These are phyloP conservation scores for Amblyornis subalaris DNA, from an alignment of 2,113 vertebrate genomes.

Conservation along the genomic window DNA sequence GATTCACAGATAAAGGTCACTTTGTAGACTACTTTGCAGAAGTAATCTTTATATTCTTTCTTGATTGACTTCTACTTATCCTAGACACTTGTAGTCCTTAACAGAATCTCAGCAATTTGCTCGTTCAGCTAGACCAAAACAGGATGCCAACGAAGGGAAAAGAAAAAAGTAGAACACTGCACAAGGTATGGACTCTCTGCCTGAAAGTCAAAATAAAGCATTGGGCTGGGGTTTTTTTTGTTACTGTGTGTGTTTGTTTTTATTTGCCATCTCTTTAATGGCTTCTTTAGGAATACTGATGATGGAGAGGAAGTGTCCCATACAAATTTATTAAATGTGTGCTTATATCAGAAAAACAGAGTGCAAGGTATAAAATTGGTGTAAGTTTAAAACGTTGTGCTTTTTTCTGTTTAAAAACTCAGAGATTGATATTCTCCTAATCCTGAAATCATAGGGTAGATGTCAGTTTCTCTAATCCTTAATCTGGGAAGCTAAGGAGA, in stretches of 20 bases:
- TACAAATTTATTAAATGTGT: background rate
- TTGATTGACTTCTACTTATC: background rate
- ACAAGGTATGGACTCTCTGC: conserved; percentile 61
- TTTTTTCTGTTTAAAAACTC: background rate
- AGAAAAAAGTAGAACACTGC: conserved; percentile 60
- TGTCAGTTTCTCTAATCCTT: background rate
- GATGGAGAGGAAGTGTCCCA: background rate
- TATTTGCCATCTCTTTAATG: background rate
- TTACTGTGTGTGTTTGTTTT: background rate
- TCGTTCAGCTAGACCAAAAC: conserved; percentile 92
- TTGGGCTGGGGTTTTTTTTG: background rate
- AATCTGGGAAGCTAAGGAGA: background rate
- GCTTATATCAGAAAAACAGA: background rate
- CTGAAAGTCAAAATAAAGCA: background rate
- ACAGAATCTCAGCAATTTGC: conserved; percentile 86
- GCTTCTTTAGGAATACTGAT: background rate
- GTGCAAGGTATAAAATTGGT: background rate
- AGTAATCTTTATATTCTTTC: background rate
- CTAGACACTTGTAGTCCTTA: conserved; percentile 58
- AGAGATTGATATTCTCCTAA: background rate
- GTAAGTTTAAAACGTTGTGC: background rate
- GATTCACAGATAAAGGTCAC: background rate
- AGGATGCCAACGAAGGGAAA: conserved; percentile 74
- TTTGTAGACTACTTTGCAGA: background rate
- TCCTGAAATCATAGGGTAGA: background rate